These are phyloP conservation scores for Anas capensis DNA, from an alignment of 2,797 vertebrate species.

Conservation along the genomic window DNA sequence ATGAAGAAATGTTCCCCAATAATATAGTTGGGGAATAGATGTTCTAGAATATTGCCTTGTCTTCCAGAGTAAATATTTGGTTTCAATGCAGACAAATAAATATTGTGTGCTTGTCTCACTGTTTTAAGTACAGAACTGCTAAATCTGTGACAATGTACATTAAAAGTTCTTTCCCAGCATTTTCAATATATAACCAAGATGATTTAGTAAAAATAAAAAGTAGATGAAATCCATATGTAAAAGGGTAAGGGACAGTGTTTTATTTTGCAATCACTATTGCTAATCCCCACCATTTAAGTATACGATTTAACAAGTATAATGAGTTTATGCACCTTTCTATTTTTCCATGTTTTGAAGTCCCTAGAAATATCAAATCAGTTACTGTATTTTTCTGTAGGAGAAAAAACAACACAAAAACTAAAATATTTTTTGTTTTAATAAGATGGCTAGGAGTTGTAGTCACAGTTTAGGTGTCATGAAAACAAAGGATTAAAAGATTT, in stretches of 20 bases:
- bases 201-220: neutral
- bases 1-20: neutral
- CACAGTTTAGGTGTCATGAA: neutral
- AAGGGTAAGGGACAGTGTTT: neutral
- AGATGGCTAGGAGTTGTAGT: neutral
- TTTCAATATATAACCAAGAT: neutral
- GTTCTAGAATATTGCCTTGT: neutral
- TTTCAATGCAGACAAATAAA: neutral
- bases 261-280: neutral
- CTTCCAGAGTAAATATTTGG: conserved; percentile 9
- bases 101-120: neutral
- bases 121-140: neutral
- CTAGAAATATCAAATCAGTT: neutral
- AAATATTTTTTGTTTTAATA: neutral
- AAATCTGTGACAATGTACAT: neutral
- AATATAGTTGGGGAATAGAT: neutral
- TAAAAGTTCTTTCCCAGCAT: neutral
- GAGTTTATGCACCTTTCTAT: neutral
- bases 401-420: neutral
- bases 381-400: neutral
- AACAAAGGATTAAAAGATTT: neutral
- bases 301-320: neutral
- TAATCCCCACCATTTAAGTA: neutral
- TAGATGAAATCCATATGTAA: neutral
- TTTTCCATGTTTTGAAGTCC: neutral